Base-by-base conservation (phyloP, 2,797 vertebrate genomes). In the Graptemys geographica region DNA sequence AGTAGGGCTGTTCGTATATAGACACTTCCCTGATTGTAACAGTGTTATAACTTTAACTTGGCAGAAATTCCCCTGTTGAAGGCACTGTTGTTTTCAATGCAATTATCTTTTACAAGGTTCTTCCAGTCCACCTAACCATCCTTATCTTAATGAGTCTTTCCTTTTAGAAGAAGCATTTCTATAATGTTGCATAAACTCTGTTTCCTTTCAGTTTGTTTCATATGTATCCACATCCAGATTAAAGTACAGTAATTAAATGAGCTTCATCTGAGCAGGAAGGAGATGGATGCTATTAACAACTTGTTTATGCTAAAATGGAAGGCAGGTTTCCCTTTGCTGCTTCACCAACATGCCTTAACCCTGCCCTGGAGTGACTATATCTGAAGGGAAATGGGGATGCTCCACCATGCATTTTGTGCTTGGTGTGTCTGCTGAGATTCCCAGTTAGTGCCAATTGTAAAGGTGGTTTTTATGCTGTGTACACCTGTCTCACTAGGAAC, bases 91-190 rank as follows among this genome's bases (percentile, higher is more conserved):
- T 93, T 96, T 94, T 81, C 86, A 89, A 97, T 1, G 5, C 93
- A 97, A 96, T 96, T 96, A 97, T 96, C 83, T 97, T 97, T 97
- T 95, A 96, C 90, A 95, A 91, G 90, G 83, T 95, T 97, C 94
- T 93, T 96, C 76, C 94, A 95, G 92, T 92, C 85, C 88, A 93
- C 93, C 93, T 93, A 93, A 96, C 96, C 93, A 65, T 96, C 95
- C 96, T 96, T 95, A 92, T 95, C 93, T 95, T 96, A 96, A 96
- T 96, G 94, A 93, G 95, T 76, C 55, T 96, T 96, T 95, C 92
- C 88, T 92, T 97, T 31, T 49, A 78, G 44, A 78, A 78, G 74
- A 27, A 49, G 74, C 74, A 49, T 78, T 95, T 90, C 87, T 91
- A 89, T 83, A 83, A 80, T 89, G 84, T 92, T 92, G 92, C 2